Evolutionary conservation across 2,113 vertebrate genomes (phyloP).

Genomic region (Serinus canaria): DNA sequence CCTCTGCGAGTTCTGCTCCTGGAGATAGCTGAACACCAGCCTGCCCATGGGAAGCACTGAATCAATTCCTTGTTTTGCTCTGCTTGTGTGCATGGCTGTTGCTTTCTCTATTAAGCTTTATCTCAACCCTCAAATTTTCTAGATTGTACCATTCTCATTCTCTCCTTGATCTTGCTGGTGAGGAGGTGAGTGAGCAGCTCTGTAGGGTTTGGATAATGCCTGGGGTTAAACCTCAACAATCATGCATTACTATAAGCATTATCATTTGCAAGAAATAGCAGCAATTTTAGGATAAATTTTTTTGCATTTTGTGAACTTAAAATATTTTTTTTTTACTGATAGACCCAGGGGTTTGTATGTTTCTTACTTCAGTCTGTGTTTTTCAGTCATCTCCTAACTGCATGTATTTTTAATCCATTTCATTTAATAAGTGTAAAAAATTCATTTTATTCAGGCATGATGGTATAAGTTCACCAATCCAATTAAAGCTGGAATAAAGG

Average conservation of each 20-base stretch:
- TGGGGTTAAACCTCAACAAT: background rate
- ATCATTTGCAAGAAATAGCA: background rate
- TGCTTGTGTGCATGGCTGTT: background rate
- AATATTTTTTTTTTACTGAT: background rate
- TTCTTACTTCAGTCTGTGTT: background rate
- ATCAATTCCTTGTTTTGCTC: background rate
- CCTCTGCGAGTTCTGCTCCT: fast-evolving
- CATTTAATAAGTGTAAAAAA: background rate
- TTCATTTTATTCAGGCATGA: background rate
- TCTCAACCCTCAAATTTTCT: background rate
- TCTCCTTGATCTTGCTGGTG: background rate
- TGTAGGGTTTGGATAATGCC: background rate
- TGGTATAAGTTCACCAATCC: background rate
- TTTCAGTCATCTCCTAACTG: background rate
- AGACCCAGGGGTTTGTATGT: background rate
- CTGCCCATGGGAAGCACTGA: background rate
- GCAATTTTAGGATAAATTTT: background rate
- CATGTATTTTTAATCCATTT: background rate
- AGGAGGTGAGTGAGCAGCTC: background rate
- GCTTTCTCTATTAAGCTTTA: background rate
- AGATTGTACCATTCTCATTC: background rate
- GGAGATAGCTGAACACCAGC: background rate
- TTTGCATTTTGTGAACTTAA: background rate
- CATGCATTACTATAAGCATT: background rate
- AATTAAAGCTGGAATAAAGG: background rate